These are phyloP conservation scores for Neofelis nebulosa DNA, from an alignment of 2,113 vertebrate genomes.

Conservation along the genomic window DNA sequence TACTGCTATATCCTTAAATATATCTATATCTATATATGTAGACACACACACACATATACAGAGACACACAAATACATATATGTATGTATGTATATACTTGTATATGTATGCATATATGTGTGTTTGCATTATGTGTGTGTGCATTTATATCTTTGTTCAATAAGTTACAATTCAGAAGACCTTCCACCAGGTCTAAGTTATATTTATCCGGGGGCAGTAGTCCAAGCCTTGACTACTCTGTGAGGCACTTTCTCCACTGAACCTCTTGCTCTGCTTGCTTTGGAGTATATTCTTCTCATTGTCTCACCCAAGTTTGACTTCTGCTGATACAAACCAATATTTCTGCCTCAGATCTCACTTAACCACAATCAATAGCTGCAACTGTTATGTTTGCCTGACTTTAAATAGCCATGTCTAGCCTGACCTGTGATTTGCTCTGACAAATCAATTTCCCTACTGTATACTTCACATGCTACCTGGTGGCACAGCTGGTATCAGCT, in stretches of 20 bases:
- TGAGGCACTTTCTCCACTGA: neutral
- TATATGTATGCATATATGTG: too few species aligned
- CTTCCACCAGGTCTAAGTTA: neutral
- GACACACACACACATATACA: neutral
- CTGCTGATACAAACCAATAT: neutral
- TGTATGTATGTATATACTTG: neutral
- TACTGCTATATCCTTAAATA: neutral
- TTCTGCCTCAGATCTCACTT: neutral
- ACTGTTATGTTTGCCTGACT: neutral
- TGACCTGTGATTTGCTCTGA: neutral
- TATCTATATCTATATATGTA: neutral
- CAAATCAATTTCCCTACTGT: neutral
- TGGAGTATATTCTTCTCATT: constrained; percentile 9
- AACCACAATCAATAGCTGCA: neutral
- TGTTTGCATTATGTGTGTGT: neutral
- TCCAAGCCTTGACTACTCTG: neutral
- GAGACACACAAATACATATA: neutral
- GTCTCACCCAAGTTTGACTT: neutral
- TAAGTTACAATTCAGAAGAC: neutral
- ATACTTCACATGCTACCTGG: neutral
- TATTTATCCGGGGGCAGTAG: neutral
- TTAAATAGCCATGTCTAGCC: neutral
- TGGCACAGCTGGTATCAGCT: neutral
- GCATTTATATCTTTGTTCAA: neutral
- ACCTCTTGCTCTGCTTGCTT: neutral